phyloP scores from a whole-genome alignment of 1,140 invertebrate species.

The Danaus plexippus region DNA sequence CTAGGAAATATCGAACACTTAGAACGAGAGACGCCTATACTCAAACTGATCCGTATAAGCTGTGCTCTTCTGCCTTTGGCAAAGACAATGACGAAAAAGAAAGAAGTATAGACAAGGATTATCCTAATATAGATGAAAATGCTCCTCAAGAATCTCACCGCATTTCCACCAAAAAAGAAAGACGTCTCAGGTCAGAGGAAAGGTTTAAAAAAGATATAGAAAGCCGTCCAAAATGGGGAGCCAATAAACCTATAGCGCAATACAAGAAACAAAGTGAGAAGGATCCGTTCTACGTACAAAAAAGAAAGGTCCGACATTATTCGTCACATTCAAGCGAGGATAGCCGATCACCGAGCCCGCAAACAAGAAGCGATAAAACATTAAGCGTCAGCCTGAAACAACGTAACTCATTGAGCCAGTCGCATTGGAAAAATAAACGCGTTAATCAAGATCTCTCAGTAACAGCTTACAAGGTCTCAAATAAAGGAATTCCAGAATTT shows the following conservation, averaged over 20 bases:
- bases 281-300: constrained; percentile 80
- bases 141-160: constrained; percentile 60
- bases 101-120: constrained; percentile 51
- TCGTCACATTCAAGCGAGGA: constrained; percentile 74
- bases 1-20: constrained; percentile 73
- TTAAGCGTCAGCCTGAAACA: constrained; percentile 37
- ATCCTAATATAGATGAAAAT: constrained; percentile 66
- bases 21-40: constrained; percentile 76
- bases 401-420: constrained; percentile 63
- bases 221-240: constrained; percentile 78
- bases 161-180: constrained; percentile 65
- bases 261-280: constrained; percentile 85
- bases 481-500: constrained; percentile 43
- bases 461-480: constrained; percentile 32
- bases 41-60: constrained; percentile 74
- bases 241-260: constrained; percentile 78
- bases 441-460: constrained; percentile 48
- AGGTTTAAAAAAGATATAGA: constrained; percentile 70
- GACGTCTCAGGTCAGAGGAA: constrained; percentile 68
- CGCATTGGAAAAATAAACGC: constrained; percentile 64
- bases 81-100: constrained; percentile 41
- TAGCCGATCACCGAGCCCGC: constrained; percentile 71
- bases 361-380: constrained; percentile 44
- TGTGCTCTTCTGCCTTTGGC: constrained; percentile 33
- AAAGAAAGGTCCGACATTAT: constrained; percentile 74